These are phyloP conservation scores for Pipistrellus nathusii DNA, from an alignment of 2,797 vertebrate genomes.

Conservation along the genomic window DNA sequence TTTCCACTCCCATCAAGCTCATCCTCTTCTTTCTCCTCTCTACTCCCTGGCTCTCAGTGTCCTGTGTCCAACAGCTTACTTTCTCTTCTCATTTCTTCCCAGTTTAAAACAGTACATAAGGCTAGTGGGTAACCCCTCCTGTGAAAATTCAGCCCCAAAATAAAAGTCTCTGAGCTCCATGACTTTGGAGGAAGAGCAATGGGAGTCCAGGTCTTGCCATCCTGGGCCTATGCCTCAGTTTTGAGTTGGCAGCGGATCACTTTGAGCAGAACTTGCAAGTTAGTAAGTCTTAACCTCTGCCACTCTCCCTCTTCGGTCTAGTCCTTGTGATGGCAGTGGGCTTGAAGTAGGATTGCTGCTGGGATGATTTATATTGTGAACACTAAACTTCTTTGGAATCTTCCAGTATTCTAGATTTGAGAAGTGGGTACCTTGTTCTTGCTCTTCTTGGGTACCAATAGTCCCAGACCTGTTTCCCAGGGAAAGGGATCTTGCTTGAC, in stretches of 20 bases:
- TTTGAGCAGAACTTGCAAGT: not conserved
- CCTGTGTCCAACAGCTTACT: not conserved
- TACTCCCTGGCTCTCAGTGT: not conserved
- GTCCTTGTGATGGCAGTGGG: not conserved
- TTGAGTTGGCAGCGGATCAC: not conserved
- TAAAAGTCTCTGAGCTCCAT: not conserved
- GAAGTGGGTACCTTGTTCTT: not conserved
- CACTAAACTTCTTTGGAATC: not conserved
- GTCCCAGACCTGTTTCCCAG: not conserved
- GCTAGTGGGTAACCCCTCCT: not conserved
- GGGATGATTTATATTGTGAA: not conserved
- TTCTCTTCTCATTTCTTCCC: not conserved
- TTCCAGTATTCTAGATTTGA: not conserved
- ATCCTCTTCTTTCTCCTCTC: not conserved
- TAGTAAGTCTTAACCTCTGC: not conserved
- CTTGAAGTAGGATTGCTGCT: not conserved
- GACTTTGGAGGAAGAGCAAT: conserved; percentile 11
- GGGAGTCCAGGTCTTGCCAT: not conserved
- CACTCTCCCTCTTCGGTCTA: not conserved
- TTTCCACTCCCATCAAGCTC: not conserved
- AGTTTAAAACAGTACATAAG: not conserved
- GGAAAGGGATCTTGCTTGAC: not conserved
- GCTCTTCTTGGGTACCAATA: not conserved
- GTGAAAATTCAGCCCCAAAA: not conserved
- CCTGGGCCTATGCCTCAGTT: not conserved